Evolutionary conservation across 2,888 invertebrate species (phyloP), one percentile per base, ranked within the genome.

Genomic region (Gonocerus acuteangulatus): DNA sequence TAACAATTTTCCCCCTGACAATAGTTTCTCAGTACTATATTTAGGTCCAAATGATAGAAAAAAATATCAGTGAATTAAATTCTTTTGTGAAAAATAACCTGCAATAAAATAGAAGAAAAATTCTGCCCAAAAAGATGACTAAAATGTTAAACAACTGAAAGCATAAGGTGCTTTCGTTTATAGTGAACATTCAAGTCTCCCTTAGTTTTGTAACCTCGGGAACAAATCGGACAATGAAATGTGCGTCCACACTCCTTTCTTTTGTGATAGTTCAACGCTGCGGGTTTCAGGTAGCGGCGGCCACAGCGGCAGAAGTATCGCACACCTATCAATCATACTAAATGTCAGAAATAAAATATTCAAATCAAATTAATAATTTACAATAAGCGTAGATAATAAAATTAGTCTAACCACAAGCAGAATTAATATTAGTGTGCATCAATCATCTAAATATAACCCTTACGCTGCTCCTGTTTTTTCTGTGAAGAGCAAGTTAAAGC

Each of bases 271-370:
- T 44, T 62, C 15, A 62, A 44, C 13, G 48, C 60, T 27, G 60
- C 57, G 6, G 48, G 36, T 39, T 56, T 56, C 48, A 48, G 54
- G 56, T 48, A 61, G 3, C 61, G 18, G 15, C 48, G 45, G 9
- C 61, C 61, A 27, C 61, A 61, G 48, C 45, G 42, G 23, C 61
- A 61, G 48, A 56, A 45, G 47, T 61, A 48, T 34, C 49, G 48
- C 49, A 49, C 44, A 27, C 49, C 49, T 49, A 39, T 4, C n/a
- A 23, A 15, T n/a, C 48, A 22, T 48, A 48, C 18, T 15, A 2
- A 48, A 22, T 47, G 22, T 48, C 22, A 48, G 27, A 48, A 11
- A 39, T n/a, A n/a, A n/a, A n/a, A n/a, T n/a, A 32, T 32, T 9
- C 11, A 4, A 39, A 39, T 13, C 4, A 39, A 11, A 9, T 39